Conservation (phyloP, 2,797 vertebrate species). For the Atherinosoma microstoma region DNA sequence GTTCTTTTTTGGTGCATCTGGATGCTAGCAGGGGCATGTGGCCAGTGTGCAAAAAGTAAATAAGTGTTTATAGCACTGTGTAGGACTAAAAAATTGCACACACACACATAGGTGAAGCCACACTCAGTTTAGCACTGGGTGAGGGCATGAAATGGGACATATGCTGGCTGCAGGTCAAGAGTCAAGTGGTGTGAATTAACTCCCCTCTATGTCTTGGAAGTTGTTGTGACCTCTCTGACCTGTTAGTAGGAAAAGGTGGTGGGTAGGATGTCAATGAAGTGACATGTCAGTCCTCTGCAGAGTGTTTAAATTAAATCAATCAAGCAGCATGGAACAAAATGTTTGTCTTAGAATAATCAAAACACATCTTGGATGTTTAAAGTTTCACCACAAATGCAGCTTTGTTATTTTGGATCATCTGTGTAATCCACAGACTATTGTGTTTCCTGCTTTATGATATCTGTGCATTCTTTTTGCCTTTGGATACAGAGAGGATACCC, state of each 20-base stretch:
- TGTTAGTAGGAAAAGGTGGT: conserved; percentile 27
- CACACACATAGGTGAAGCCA: background rate
- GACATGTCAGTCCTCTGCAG: conserved; percentile 34
- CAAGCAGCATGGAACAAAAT: background rate
- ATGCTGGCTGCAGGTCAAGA: conserved; percentile 59
- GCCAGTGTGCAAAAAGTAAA: conserved; percentile 25
- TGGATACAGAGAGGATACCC: background rate
- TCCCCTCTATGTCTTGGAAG: conserved; percentile 70
- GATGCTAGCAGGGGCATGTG: conserved; percentile 34
- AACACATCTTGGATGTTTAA: background rate
- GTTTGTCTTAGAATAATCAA: background rate
- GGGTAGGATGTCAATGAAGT: conserved; percentile 29
- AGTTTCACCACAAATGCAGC: background rate
- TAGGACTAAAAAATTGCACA: conserved; percentile 23
- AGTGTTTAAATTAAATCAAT: conserved; percentile 19
- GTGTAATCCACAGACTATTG: background rate
- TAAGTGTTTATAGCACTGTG: conserved; percentile 18
- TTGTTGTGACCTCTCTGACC: conserved; percentile 71
- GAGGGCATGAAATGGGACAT: conserved; percentile 49
- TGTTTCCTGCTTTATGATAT: background rate
- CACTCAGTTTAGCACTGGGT: conserved; percentile 34
- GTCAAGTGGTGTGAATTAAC: conserved; percentile 79
- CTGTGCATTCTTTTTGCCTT: background rate
- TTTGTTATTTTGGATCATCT: background rate
- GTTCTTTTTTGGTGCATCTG: background rate